A percentile compares a stretch with the other conserved stretches of the same genome.
phyloP scores from a whole-genome alignment of 2,797 vertebrate genomes.

The Bryconaethiops microstoma region DNA sequence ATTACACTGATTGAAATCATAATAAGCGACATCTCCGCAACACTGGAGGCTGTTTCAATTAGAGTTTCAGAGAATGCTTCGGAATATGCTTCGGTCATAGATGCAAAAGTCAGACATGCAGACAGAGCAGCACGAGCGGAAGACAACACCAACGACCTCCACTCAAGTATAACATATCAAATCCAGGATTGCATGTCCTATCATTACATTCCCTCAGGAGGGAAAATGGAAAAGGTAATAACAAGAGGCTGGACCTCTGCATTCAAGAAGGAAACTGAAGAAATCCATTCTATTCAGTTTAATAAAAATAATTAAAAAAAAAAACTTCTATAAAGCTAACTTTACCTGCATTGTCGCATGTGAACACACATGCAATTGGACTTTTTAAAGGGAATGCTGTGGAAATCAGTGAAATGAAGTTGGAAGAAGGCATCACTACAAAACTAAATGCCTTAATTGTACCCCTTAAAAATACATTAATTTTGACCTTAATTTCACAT shows the following conservation, averaged over 20 bases:
- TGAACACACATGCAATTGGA: too few species aligned
- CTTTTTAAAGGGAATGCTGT: too few species aligned
- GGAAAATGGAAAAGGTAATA: conserved; percentile 35
- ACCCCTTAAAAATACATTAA: too few species aligned
- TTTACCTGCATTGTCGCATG: too few species aligned
- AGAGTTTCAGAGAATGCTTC: background rate
- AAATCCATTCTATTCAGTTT: too few species aligned
- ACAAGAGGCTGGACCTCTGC: background rate
- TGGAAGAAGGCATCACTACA: too few species aligned
- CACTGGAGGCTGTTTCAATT: background rate
- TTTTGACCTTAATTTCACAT: too few species aligned
- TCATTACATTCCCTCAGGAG: conserved; percentile 9
- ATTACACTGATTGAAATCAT: background rate
- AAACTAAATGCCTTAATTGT: too few species aligned
- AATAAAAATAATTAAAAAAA: too few species aligned
- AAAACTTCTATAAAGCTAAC: too few species aligned
- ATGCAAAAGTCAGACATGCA: background rate
- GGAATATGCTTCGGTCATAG: background rate
- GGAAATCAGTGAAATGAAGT: too few species aligned
- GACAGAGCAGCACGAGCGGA: background rate
- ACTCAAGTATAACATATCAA: conserved; percentile 13
- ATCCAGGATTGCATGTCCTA: background rate
- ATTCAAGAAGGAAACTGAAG: conserved; percentile 2
- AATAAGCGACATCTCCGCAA: background rate
- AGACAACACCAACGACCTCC: background rate